A percentile compares a stretch with the other conserved stretches of the same genome.
phyloP scores from a whole-genome alignment of 2,888 invertebrate genomes.

The Calephelis perditalis region DNA sequence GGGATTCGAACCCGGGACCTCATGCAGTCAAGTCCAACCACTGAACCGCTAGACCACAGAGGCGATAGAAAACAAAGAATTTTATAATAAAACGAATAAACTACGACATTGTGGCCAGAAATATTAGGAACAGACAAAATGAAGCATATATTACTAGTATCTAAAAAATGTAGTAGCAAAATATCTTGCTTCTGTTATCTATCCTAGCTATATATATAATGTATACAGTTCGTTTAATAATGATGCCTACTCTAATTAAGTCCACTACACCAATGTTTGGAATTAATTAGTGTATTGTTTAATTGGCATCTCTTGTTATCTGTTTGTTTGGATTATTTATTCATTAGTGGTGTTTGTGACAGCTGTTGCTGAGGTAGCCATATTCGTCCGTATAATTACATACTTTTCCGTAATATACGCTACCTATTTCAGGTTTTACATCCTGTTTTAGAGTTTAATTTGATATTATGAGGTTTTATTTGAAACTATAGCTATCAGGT shows the following conservation, averaged over 20 bases:
- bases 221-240: constrained; percentile 40
- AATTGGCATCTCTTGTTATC: constrained; percentile 79
- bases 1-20: too few species aligned
- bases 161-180: too few species aligned
- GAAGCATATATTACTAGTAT: too few species aligned
- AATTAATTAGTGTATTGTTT: constrained; percentile 79
- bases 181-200: too few species aligned
- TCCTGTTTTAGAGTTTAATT: not conserved
- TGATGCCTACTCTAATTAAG: constrained; percentile 67
- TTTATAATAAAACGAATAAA: too few species aligned
- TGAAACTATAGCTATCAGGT: too few species aligned
- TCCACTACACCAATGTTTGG: constrained; percentile 77
- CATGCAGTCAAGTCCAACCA: too few species aligned
- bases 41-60: too few species aligned
- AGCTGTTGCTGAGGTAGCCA: constrained; percentile 54
- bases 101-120: too few species aligned
- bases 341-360: constrained; percentile 74
- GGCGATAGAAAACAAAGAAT: too few species aligned
- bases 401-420: constrained; percentile 7
- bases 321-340: constrained; percentile 76
- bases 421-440: not conserved
- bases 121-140: too few species aligned
- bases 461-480: too few species aligned
- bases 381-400: constrained; percentile 35
- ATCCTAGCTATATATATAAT: constrained; percentile 19